phyloP scores from a whole-genome alignment of 2,888 invertebrate genomes.

The Trissolcus japonicus region DNA sequence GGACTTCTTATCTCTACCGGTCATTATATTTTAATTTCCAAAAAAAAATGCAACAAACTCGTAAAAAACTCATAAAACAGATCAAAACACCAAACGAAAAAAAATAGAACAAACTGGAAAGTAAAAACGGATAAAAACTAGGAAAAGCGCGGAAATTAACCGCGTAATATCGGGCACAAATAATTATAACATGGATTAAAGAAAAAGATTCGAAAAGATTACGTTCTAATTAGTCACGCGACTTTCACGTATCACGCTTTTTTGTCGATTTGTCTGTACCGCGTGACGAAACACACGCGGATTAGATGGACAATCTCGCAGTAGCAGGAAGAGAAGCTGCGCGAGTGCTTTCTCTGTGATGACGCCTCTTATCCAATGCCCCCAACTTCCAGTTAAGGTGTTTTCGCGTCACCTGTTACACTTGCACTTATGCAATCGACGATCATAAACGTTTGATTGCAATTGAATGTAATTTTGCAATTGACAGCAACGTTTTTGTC shows the following conservation, averaged over 20 bases:
- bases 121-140: too few species aligned
- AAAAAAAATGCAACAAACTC: neutral
- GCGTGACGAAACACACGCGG: slow-evolving; percentile 31
- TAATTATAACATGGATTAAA: neutral
- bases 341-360: slow-evolving; percentile 61
- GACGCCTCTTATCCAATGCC: slow-evolving; percentile 55
- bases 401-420: slow-evolving; percentile 18
- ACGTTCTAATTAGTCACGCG: slow-evolving; percentile 10
- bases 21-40: slow-evolving; percentile 62
- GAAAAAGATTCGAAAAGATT: slow-evolving; percentile 9
- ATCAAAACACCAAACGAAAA: neutral
- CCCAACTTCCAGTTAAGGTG: slow-evolving; percentile 48
- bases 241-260: slow-evolving; percentile 41
- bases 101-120: neutral
- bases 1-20: slow-evolving; percentile 89
- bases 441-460: neutral
- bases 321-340: slow-evolving; percentile 63
- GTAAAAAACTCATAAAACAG: neutral
- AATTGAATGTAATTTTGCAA: too few species aligned
- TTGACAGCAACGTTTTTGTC: too few species aligned
- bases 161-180: too few species aligned
- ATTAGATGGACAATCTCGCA: slow-evolving; percentile 32
- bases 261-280: slow-evolving; percentile 34
- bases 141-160: too few species aligned
- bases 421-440: neutral